phyloP scores from a whole-genome alignment of 2,797 vertebrate genomes.

The Odontamblyopus rebecca region DNA sequence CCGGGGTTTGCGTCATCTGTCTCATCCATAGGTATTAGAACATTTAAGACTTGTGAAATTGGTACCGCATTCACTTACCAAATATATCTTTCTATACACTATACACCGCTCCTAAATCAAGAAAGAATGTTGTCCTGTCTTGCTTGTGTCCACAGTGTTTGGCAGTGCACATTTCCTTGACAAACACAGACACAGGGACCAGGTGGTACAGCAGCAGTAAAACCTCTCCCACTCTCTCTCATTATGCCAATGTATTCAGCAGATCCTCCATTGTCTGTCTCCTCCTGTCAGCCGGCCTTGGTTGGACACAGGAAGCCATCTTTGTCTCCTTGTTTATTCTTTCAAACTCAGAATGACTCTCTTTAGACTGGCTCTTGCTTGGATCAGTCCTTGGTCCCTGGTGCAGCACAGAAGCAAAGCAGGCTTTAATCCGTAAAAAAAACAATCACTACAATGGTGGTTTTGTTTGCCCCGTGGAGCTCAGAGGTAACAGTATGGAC shows the following conservation, averaged over 20 bases:
- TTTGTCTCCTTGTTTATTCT: slow-evolving; percentile 8
- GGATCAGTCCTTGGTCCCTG: slow-evolving; percentile 26
- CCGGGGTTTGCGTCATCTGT: neutral
- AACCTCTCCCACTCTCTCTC: slow-evolving; percentile 5
- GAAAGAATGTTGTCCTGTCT: neutral
- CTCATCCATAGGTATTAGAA: neutral
- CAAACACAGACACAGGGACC: slow-evolving; percentile 11
- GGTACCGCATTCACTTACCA: neutral
- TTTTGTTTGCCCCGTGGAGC: slow-evolving; percentile 34
- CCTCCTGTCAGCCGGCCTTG: slow-evolving; percentile 11
- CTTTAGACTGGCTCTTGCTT: slow-evolving; percentile 10
- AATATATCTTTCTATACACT: neutral
- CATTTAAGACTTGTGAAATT: neutral
- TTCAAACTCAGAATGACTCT: slow-evolving; percentile 15
- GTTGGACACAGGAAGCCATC: slow-evolving; percentile 23
- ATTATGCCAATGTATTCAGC: slow-evolving; percentile 22
- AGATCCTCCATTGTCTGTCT: slow-evolving; percentile 22
- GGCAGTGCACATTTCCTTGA: slow-evolving; percentile 13
- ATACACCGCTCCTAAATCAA: neutral
- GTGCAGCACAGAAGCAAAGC: slow-evolving; percentile 31
- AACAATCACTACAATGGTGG: slow-evolving; percentile 33
- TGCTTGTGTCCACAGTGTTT: neutral
- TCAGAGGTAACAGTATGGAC: slow-evolving; percentile 26
- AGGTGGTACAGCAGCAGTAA: slow-evolving; percentile 26
- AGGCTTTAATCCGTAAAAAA: slow-evolving; percentile 34